phyloP scores from a whole-genome alignment of 2,888 invertebrate genomes.

The Andrena chrysosceles region DNA sequence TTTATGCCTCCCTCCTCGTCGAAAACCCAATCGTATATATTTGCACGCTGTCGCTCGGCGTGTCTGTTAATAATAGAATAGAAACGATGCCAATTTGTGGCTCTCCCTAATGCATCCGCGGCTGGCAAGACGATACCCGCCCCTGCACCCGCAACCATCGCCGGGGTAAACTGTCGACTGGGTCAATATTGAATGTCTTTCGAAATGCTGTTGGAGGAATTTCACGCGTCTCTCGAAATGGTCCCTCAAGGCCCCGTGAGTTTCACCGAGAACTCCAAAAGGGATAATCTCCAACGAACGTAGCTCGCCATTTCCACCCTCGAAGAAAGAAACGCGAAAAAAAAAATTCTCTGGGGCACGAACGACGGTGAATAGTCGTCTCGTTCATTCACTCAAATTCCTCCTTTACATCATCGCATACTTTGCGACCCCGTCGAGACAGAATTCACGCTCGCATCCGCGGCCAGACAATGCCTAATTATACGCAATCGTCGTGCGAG shows the following conservation, averaged over 20 bases:
- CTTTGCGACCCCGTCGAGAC: constrained; percentile 22
- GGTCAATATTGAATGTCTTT: constrained; percentile 60
- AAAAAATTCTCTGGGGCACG: constrained; percentile 16
- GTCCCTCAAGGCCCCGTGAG: neutral
- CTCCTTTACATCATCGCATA: constrained; percentile 1
- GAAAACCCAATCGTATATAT: constrained; percentile 48
- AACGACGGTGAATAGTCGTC: constrained; percentile 6
- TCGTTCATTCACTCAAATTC: constrained; percentile 6
- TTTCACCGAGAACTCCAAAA: neutral
- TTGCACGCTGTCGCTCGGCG: constrained; percentile 50
- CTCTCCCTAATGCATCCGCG: constrained; percentile 48
- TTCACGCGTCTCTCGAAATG: neutral
- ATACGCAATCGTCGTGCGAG: constrained; percentile 51
- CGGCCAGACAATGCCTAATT: constrained; percentile 58
- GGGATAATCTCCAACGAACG: neutral
- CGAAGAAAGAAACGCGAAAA: neutral
- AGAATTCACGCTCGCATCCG: constrained; percentile 19
- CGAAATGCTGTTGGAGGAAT: constrained; percentile 42
- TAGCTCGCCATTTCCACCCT: neutral
- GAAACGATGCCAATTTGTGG: constrained; percentile 67
- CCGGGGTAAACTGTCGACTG: constrained; percentile 56
- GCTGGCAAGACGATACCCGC: constrained; percentile 38
- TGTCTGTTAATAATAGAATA: constrained; percentile 64
- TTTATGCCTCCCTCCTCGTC: constrained; percentile 34
- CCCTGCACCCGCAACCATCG: constrained; percentile 28